Evolutionary conservation across 2,888 invertebrate genomes (phyloP), one percentile per base, ranked within the genome.

Genomic region (Plagodis pulveraria): DNA sequence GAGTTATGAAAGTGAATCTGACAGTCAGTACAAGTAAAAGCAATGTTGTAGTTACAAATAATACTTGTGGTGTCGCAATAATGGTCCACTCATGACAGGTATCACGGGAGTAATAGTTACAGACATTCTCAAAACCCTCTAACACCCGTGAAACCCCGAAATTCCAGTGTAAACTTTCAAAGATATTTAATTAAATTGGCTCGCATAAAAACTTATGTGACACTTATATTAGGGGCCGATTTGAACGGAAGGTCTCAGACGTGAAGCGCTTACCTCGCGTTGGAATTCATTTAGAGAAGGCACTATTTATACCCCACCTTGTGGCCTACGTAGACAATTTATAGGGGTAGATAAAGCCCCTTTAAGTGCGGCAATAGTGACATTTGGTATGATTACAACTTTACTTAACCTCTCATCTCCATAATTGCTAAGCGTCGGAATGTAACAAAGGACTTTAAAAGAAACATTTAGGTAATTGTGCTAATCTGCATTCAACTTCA

Each of bases 121-220:
- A 46, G 42, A 35, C 50, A 56, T 52, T 50, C 40, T 22, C 22
- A 41, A 61, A 56, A 41, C 50, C 47, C 50, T 61, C 47, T 38
- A 59, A 48, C 56, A 35, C 49, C 53, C 63, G 53, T 48, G 55
- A 56, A 56, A 32, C 49, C 45, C 50, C 12, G 44, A 59, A 58
- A 54, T 49, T 58, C 53, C 54, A 55, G 50, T 54, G 12, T 63
- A 62, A 62, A 54, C 54, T 62, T 11, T 32, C 58, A 48, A 64
- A 66, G 59, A 62, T 65, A 63, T 66, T 69, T 69, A 65, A 69
- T 69, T 69, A 69, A 66, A 66, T 49, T 49, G 62, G 58, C 52
- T 52, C 50, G 36, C 66, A 65, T 66, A 62, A 69, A 68, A 69
- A 63, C 66, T 66, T 60, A 69, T 63, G 63, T 62, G 65, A 63